Percentiles rank a stretch among this genome's conserved stretches.
phyloP scores from a whole-genome alignment of 2,888 invertebrate genomes.

The Baccha elongata region DNA sequence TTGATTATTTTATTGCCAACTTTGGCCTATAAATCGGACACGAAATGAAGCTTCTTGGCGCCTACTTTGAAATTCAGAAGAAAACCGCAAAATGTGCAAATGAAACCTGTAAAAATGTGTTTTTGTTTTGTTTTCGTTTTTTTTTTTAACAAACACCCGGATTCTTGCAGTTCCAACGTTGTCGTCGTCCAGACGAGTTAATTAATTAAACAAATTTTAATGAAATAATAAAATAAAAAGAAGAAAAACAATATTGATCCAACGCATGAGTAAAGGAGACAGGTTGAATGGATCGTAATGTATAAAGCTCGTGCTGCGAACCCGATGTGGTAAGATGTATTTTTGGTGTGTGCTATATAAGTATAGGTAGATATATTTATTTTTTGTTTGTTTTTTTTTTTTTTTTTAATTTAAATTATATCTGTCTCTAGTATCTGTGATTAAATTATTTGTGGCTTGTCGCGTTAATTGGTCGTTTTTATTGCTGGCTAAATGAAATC shows the following conservation, averaged over 20 bases:
- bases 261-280: constrained; percentile 9
- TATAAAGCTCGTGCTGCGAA: constrained; percentile 34
- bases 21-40: constrained; percentile 41
- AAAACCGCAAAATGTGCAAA: constrained; percentile 48
- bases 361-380: not conserved
- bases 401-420: constrained; percentile 24
- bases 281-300: constrained; percentile 12
- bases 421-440: constrained; percentile 2
- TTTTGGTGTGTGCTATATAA: constrained; percentile 8
- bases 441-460: constrained; percentile 46
- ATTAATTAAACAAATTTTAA: constrained; percentile 51
- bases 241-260: constrained; percentile 8
- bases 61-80: constrained; percentile 45
- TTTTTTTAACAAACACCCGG: constrained; percentile 29
- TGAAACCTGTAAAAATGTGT: constrained; percentile 16
- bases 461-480: constrained; percentile 43
- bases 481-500: constrained; percentile 39
- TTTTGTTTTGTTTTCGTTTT: constrained; percentile 6
- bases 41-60: constrained; percentile 48
- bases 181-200: constrained; percentile 41
- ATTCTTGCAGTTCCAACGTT: constrained; percentile 37
- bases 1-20: constrained; percentile 53
- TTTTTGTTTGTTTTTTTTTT: constrained; percentile 21
- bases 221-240: constrained; percentile 12
- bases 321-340: constrained; percentile 27